These are phyloP conservation scores for Athalia rosae DNA, from an alignment of 2,888 invertebrate species.

Conservation along the genomic window DNA sequence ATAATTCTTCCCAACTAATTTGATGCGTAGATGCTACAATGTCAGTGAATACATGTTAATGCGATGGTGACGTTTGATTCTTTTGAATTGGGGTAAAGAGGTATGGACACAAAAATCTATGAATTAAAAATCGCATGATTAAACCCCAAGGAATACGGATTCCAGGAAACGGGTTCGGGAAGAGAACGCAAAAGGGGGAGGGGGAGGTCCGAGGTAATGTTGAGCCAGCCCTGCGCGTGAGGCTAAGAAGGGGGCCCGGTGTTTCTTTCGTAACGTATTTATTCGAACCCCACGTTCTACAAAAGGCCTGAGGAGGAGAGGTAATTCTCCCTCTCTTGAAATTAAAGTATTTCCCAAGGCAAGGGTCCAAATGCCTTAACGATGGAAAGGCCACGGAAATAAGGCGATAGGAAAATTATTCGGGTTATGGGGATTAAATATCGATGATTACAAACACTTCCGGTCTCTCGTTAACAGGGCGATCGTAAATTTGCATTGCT, in stretches of 20 bases:
- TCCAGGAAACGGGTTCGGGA: slow-evolving; percentile 44
- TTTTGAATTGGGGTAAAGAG: not conserved
- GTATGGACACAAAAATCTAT: not conserved
- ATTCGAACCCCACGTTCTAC: slow-evolving; percentile 69
- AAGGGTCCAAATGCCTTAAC: slow-evolving; percentile 43
- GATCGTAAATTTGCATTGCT: slow-evolving; percentile 94
- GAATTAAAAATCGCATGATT: not conserved
- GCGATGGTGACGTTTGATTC: not conserved
- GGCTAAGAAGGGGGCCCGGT: slow-evolving; percentile 67
- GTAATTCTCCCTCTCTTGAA: slow-evolving; percentile 47
- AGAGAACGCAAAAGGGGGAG: slow-evolving; percentile 38
- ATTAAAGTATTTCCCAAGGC: slow-evolving; percentile 42
- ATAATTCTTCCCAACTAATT: no score
- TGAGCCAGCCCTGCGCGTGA: slow-evolving; percentile 57
- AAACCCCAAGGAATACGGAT: slow-evolving; percentile 26
- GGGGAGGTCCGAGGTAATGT: slow-evolving; percentile 23
- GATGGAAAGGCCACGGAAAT: slow-evolving; percentile 24
- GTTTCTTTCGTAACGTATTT: slow-evolving; percentile 72
- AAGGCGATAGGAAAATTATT: slow-evolving; percentile 51
- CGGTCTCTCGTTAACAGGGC: slow-evolving; percentile 81
- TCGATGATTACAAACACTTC: slow-evolving; percentile 99
- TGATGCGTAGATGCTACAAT: no score
- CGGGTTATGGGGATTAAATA: slow-evolving; percentile 78
- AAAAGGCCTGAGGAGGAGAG: slow-evolving; percentile 63
- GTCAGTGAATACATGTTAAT: no score